Conservation (phyloP, 2,113 vertebrate species). For the Megaptera novaeangliae region DNA sequence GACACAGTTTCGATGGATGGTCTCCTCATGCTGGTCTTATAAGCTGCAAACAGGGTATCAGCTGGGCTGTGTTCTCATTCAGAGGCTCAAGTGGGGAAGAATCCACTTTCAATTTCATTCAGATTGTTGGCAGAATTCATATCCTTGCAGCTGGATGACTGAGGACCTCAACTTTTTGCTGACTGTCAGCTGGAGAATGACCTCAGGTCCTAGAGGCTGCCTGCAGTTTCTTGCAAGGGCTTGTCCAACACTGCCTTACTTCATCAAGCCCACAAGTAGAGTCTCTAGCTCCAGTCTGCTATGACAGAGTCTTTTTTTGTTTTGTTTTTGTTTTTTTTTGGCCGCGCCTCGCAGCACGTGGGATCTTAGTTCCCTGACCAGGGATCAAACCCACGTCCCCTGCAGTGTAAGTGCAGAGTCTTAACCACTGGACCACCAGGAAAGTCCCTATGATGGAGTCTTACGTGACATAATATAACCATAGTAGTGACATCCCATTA, state of each 20-base stretch:
- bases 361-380: too few relatives aligned
- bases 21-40: not conserved
- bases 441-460: not conserved
- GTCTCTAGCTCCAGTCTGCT: not conserved
- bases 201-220: not conserved
- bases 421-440: too few relatives aligned
- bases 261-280: not conserved
- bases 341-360: too few relatives aligned
- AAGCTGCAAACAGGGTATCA: not conserved
- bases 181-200: not conserved
- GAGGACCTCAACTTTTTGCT: not conserved
- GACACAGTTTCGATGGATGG: not conserved
- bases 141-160: not conserved
- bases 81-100: not conserved
- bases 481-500: not conserved
- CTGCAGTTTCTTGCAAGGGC: not conserved
- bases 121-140: not conserved
- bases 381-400: too few relatives aligned
- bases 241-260: not conserved
- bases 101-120: not conserved
- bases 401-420: too few relatives aligned
- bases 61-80: not conserved
- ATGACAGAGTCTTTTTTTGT: not conserved
- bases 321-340: too few relatives aligned
- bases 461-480: not conserved